Evolutionary conservation across 2,797 vertebrate species (phyloP), one percentile per base, ranked within the genome.

Genomic region (Neosilurus mollespiculum): DNA sequence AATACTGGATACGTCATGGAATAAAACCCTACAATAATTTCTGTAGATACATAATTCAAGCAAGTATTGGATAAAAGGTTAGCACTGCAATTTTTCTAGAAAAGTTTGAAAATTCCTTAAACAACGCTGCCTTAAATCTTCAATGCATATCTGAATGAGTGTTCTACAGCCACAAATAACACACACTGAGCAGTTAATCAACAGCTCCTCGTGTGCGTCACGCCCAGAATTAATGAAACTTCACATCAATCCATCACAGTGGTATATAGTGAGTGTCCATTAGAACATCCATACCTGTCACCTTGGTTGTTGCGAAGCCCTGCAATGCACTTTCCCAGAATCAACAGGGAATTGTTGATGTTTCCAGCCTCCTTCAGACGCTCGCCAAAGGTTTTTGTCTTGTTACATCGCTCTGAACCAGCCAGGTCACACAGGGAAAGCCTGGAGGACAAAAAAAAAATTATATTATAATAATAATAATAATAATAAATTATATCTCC

Each of bases 331-430:
- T 98, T 98, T 67, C 96, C 97, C 88, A 98, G 93, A 81, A 96
- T 98, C 81, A 97, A 95, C 85, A 98, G 93, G 5, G 97, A 98
- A 87, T 94, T 97, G 90, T 98, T 98, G 24, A 98, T 98, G 89
- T 96, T 98, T 15, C 95, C 96, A 0, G 97, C 96, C 91, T 98
- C 97, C 89, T 96, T 97, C 22, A 98, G 92, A 79, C 96, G 91
- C 26, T 97, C 95, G 30, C 96, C 97, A 75, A 97, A 94, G 0
- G 96, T 96, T 62, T 96, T 95, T 1, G 96, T 95, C 92, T 96
- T 97, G 91, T 96, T 96, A 88, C 96, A 98, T 85, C 96, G 90
- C 87, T 98, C 97, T 18, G 96, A 98, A 18, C 96, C 97, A 37
- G 97, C 97, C 88, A 98, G 92, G 89, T 98, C 96, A 87, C 97